Evolutionary conservation across 1,140 invertebrate species (phyloP).

Genomic region (Cardiocondyla obscurior): DNA sequence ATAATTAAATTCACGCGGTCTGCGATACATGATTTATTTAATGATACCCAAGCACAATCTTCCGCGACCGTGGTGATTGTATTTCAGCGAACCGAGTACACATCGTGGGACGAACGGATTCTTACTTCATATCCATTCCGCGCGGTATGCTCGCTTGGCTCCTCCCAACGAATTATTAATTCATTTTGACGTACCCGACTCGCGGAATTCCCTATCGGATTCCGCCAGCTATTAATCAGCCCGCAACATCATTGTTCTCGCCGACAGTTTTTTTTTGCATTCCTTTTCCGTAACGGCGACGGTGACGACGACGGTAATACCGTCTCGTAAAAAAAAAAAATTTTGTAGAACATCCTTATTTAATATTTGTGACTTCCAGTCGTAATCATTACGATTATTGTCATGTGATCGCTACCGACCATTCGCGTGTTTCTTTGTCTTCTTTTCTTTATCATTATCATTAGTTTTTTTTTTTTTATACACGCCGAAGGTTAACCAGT

Average conservation of each 20-base stretch:
- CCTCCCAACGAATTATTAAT: slow-evolving; percentile 48
- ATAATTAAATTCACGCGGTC: not conserved
- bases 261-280: slow-evolving; percentile 18
- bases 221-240: slow-evolving; percentile 57
- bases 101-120: not conserved
- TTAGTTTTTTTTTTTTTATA: not conserved
- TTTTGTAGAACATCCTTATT: not conserved
- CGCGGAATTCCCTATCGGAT: slow-evolving; percentile 36
- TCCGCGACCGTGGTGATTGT: slow-evolving; percentile 24
- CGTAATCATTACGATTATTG: not conserved
- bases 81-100: slow-evolving; percentile 42
- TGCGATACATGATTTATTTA: slow-evolving; percentile 47
- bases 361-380: not conserved
- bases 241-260: slow-evolving; percentile 50
- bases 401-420: not conserved
- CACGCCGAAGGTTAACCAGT: not conserved
- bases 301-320: not conserved
- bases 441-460: too few relatives aligned
- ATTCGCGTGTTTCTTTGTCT: not conserved
- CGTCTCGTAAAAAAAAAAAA: slow-evolving; percentile 2
- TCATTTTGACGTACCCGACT: not conserved
- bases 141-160: not conserved
- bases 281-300: slow-evolving; percentile 8
- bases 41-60: slow-evolving; percentile 32
- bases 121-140: slow-evolving; percentile 17